phyloP scores from a whole-genome alignment of 2,888 invertebrate genomes.

The Volucella inanis region DNA sequence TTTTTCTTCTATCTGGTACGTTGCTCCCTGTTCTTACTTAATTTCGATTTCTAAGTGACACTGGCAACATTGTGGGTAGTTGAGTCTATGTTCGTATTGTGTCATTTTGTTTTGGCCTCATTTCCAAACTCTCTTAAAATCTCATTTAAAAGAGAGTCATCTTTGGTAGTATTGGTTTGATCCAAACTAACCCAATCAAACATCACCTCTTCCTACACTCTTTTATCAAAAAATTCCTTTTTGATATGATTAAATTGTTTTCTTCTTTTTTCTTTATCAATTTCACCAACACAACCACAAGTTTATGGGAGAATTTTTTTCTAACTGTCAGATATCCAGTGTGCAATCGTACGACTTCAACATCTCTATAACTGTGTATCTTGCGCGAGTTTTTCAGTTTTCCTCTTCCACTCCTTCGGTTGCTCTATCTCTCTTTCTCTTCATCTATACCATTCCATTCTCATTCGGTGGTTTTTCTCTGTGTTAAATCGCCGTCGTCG shows the following conservation, averaged over 20 bases:
- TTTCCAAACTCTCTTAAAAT: constrained; percentile 67
- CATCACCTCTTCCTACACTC: constrained; percentile 50
- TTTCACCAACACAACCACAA: constrained; percentile 17
- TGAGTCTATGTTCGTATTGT: constrained; percentile 1
- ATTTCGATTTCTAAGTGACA: no score
- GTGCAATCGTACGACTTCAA: no score
- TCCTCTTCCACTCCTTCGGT: no score
- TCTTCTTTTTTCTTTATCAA: constrained; percentile 22
- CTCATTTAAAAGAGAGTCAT: constrained; percentile 35
- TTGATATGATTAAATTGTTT: constrained; percentile 56
- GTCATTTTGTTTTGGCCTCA: constrained; percentile 64
- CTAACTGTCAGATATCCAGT: constrained; percentile 29
- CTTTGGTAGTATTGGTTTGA: constrained; percentile 19
- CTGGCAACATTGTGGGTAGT: no score
- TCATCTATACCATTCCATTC: constrained; percentile 37
- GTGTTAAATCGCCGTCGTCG: constrained; percentile 1
- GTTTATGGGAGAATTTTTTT: constrained; percentile 19
- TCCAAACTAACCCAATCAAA: constrained; percentile 25
- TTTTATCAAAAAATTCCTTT: constrained; percentile 62
- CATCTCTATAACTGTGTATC: constrained; percentile 50
- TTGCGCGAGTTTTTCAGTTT: constrained; percentile 58
- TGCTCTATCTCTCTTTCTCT: constrained; percentile 50
- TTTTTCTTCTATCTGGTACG: no score
- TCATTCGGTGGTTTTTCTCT: constrained; percentile 47
- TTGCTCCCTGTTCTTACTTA: no score